These are phyloP conservation scores for Accipiter cooperii DNA, from an alignment of 2,113 vertebrate species.

Conservation along the genomic window DNA sequence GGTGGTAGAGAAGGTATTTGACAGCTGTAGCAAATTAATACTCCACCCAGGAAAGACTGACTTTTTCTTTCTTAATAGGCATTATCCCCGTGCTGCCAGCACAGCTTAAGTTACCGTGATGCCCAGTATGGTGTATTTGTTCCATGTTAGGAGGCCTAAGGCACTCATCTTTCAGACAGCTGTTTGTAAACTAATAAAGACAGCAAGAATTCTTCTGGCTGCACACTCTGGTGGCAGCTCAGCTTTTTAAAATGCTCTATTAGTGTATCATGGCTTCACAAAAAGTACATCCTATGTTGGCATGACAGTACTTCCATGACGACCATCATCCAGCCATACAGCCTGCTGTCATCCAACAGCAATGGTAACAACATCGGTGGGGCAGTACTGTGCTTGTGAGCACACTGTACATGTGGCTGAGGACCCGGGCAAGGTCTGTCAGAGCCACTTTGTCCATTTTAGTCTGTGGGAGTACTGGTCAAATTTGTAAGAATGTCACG, in stretches of 20 bases:
- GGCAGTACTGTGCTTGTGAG: too few species aligned
- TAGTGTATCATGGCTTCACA: not conserved
- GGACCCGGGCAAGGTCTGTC: not conserved
- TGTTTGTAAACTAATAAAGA: not conserved
- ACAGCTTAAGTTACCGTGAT: not conserved
- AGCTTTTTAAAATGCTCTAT: not conserved
- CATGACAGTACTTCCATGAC: not conserved
- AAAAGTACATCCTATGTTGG: not conserved
- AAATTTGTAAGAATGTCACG: too few species aligned
- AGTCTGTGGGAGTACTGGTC: not conserved
- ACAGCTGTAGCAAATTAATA: not conserved
- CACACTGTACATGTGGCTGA: too few species aligned
- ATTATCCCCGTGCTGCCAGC: accelerated
- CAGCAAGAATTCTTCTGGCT: not conserved
- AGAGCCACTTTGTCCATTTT: not conserved
- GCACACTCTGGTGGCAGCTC: not conserved
- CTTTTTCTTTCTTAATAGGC: not conserved
- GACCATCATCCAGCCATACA: too few species aligned
- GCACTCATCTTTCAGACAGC: not conserved
- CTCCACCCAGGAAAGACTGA: not conserved
- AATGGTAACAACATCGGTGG: accelerated
- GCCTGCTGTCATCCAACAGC: not conserved
- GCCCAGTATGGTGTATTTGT: not conserved
- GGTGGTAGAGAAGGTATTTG: not conserved
- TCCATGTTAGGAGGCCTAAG: not conserved